A percentile compares a stretch with the other conserved stretches of the same genome.
Evolutionary conservation across 2,797 vertebrate genomes (phyloP).

Genomic region (Coregonus suidteri): DNA sequence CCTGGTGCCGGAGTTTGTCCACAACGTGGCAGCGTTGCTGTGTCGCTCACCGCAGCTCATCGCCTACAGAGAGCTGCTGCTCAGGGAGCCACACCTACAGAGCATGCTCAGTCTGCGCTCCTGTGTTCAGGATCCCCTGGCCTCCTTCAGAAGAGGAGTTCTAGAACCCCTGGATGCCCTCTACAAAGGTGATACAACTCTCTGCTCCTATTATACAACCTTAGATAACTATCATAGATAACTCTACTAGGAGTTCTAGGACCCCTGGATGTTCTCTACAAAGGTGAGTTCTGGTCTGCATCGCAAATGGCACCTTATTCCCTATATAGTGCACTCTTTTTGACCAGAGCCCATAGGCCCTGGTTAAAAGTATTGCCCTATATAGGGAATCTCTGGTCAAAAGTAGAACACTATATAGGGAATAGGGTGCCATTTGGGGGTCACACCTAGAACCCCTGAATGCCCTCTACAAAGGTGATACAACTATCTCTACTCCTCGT

Average conservation of each 20-base stretch:
- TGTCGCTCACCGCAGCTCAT: constrained; percentile 94
- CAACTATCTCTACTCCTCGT: not conserved
- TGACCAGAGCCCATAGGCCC: too few relatives aligned
- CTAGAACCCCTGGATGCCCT: constrained; percentile 91
- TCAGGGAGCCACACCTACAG: constrained; percentile 93
- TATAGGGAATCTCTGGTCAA: too few relatives aligned
- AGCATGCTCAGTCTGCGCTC: constrained; percentile 94
- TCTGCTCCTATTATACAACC: not conserved
- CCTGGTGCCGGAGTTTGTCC: constrained; percentile 96
- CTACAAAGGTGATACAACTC: constrained; percentile 84
- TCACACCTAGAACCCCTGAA: constrained; percentile 78
- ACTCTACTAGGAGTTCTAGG: too few relatives aligned
- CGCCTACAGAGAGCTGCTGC: constrained; percentile 91
- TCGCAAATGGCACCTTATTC: too few relatives aligned
- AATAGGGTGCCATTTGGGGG: not conserved
- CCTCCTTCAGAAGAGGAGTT: constrained; percentile 91
- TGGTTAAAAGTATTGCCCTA: too few relatives aligned
- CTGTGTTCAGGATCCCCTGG: constrained; percentile 94
- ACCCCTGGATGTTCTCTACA: too few relatives aligned
- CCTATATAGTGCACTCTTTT: too few relatives aligned
- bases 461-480: constrained; percentile 81
- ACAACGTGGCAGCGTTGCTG: constrained; percentile 94
- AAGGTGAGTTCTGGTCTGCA: too few relatives aligned
- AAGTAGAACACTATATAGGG: not conserved
- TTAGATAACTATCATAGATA: too few relatives aligned